Evolutionary conservation across 2,888 invertebrate species (phyloP), one percentile per base, ranked within the genome.

Genomic region (Pimpla rufipes): DNA sequence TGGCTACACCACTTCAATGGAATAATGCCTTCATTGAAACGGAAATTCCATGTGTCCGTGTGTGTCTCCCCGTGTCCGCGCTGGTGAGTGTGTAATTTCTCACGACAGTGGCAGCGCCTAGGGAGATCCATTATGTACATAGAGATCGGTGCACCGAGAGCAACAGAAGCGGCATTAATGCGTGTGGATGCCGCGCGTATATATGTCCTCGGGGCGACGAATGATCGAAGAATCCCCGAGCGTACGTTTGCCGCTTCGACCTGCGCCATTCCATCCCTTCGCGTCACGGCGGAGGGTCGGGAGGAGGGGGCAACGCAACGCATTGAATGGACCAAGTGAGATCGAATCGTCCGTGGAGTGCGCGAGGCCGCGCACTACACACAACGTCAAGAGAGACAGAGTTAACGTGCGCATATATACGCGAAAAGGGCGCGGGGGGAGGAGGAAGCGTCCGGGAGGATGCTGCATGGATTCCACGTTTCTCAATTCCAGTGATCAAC

Each of bases 401-500:
- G 29, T 3, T 29, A 5, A 29, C 29, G 29, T 29, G 29, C 5
- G 29, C 5, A 5, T 29, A 5, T 29, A 29, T 29, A 29, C 5
- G 29, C 29, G 29, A 29, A 29, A 5, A 5, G 29, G 29, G n/a
- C n/a, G n/a, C n/a, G n/a, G n/a, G n/a, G n/a, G n/a, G n/a, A n/a
- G n/a, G n/a, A n/a, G n/a, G n/a, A n/a, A n/a, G n/a, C n/a, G n/a
- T n/a, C n/a, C 64, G 66, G 62, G 55, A 42, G 73, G 68, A 67
- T n/a, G 59, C 59, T 37, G 16, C 52, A 67, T 75, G 71, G 40
- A 76, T 74, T 78, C 70, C 74, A 10, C 75, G 77, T 81, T 80
- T 78, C 80, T 84, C 74, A 73, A 81, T 81, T 84, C 70, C 74
- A 73, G 64, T 80, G 74, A 84, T 84, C 78, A 81, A 70, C 80